A percentile compares a stretch with the other conserved stretches of the same genome.
These are phyloP conservation scores for Candoia aspera DNA, from an alignment of 2,113 vertebrate species.

Conservation along the genomic window DNA sequence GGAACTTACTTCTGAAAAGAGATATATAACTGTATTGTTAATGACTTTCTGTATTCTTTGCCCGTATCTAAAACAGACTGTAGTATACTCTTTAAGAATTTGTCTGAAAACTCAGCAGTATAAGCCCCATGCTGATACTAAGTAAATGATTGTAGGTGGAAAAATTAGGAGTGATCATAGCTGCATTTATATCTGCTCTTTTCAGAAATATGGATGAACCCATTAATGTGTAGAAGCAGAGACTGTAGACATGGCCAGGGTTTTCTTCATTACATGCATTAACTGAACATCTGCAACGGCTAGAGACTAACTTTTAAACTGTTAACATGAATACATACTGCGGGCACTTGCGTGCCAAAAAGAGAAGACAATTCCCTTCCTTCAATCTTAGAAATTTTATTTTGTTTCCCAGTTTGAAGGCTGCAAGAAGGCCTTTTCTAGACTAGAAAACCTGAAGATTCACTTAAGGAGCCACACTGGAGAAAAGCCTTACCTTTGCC, in stretches of 20 bases:
- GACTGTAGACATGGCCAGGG: background rate
- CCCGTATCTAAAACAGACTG: background rate
- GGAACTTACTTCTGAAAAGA: background rate
- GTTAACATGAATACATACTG: background rate
- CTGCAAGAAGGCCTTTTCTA: constrained; percentile 97
- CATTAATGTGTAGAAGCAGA: background rate
- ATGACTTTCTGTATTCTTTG: background rate
- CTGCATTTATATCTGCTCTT: background rate
- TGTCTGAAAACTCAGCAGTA: background rate
- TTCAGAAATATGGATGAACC: background rate
- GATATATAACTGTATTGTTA: background rate
- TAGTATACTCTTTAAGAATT: background rate
- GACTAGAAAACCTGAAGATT: constrained; percentile 97
- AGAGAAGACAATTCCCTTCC: background rate
- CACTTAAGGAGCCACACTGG: constrained; percentile 95
- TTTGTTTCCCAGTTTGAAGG: constrained; percentile 86
- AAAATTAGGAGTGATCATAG: too few species aligned
- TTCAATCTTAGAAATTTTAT: constrained; percentile 28
- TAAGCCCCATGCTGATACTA: background rate
- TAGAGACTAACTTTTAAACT: background rate
- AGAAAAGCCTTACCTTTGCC: constrained; percentile 94
- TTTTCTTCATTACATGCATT: background rate
- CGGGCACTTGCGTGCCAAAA: background rate
- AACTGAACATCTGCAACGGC: background rate
- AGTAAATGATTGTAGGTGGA: background rate